Evolutionary conservation across 2,113 vertebrate species (phyloP).

Genomic region (Neogobius melanostomus): DNA sequence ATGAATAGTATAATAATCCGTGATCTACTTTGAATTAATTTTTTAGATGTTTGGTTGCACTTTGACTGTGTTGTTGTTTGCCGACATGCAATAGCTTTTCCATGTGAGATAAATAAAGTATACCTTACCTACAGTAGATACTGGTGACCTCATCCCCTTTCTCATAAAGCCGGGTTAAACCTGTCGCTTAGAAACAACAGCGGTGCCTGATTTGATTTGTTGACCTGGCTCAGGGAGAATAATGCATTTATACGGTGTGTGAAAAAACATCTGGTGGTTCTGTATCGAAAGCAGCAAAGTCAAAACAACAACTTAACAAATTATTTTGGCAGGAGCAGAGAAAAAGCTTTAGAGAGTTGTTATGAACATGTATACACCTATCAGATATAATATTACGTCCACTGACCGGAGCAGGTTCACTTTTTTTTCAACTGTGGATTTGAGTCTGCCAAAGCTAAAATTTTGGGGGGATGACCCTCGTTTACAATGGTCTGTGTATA

Average conservation of each 20-base stretch:
- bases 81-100: not conserved
- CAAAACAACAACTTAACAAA: conserved; percentile 35
- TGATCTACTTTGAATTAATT: not conserved
- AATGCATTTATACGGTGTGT: conserved; percentile 25
- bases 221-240: conserved; percentile 7
- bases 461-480: too few relatives aligned
- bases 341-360: not conserved
- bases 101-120: conserved; percentile 25
- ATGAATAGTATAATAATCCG: too few relatives aligned
- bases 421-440: too few relatives aligned
- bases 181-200: conserved; percentile 35
- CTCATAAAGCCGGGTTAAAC: conserved; percentile 34
- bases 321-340: not conserved
- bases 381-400: not conserved
- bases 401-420: not conserved
- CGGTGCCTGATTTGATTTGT: conserved; percentile 37
- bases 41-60: not conserved
- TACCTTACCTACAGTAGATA: conserved; percentile 11
- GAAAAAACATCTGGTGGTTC: not conserved
- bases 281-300: conserved; percentile 21
- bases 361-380: not conserved
- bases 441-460: too few relatives aligned
- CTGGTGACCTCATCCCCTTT: conserved; percentile 34
- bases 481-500: too few relatives aligned
- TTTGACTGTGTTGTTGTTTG: not conserved